These are phyloP conservation scores for Epicauta chinensis DNA, from an alignment of 1,140 invertebrate genomes.

Conservation along the genomic window DNA sequence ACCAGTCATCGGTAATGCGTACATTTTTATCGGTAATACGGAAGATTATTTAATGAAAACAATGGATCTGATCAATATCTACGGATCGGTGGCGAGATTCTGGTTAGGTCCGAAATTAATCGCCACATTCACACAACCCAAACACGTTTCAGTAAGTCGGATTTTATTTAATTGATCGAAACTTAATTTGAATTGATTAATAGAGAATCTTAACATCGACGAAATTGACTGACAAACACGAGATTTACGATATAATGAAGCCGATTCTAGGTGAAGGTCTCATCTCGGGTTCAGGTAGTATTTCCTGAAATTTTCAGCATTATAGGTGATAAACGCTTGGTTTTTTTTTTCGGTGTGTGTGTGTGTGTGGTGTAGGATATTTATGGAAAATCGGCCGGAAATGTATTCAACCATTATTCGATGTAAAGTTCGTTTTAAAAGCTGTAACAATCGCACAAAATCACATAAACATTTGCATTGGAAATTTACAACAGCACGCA, in stretches of 20 bases:
- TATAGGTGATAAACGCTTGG: no score
- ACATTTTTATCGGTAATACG: background rate
- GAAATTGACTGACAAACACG: slow-evolving; percentile 20
- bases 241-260: slow-evolving; percentile 24
- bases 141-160: background rate
- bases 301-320: no score
- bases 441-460: slow-evolving; percentile 3
- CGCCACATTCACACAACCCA: background rate
- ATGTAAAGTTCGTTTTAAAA: slow-evolving; percentile 2
- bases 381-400: slow-evolving; percentile 19
- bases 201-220: slow-evolving; percentile 24
- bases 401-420: slow-evolving; percentile 13
- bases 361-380: slow-evolving; percentile 1
- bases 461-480: slow-evolving; percentile 3
- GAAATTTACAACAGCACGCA: background rate
- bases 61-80: background rate
- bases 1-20: background rate
- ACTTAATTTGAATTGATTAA: background rate
- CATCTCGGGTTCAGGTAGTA: slow-evolving; percentile 22
- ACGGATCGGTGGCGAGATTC: background rate
- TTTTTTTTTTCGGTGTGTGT: background rate
- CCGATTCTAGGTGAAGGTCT: slow-evolving; percentile 22
- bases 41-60: background rate
- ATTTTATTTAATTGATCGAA: background rate
- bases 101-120: background rate